Evolutionary conservation across 92 coral and sea anemone species (phyloP), one percentile per base, ranked within the genome.

Genomic region (Virgularia gustaviana): DNA sequence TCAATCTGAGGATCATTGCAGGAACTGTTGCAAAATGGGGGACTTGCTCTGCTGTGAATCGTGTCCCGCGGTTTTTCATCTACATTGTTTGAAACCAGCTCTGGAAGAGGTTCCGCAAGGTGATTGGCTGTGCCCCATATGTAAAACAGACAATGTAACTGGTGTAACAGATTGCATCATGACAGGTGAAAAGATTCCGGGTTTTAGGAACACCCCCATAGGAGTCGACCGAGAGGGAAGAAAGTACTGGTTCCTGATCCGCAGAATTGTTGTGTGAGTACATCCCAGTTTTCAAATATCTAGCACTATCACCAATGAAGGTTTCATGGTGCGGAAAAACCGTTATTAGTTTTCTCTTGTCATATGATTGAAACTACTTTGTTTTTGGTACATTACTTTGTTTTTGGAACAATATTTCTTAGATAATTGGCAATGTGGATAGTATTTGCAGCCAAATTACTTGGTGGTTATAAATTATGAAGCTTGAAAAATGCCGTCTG

Each of bases 101-200:
- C 72, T 92, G 36, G 98, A 92, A 92, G 83, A 81, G 61, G 98
- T 92, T 25, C 98, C 98, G 1, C 94, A 86, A 20, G 98, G 98
- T 61, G 98, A 92, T 87, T 92, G 98, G 98, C 75, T 89, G 45
- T 92, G 98, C 67, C 98, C 98, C 65, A 85, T 92, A 87, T 92
- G 98, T 76, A 89, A 87, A 78, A 78, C 70, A 19, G 90, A 92
- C 83, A 87, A 80, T 33, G 82, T 92, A 30, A 87, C 85, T 83
- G 98, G 98, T 72, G 98, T 92, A 60, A 84, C 94, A 24, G 98
- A 92, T 76, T 92, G 98, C 58, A 73, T 61, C 23, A 65, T 83
- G 74, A 84, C 73, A 51, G 90, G 98, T 85, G 86, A 79, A 81
- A 89, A 79, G 52, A 88, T 84, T 78, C 89, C 88, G 47, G 84